These are phyloP conservation scores for Maccullochella peelii DNA, from an alignment of 2,113 vertebrate species.

Conservation along the genomic window DNA sequence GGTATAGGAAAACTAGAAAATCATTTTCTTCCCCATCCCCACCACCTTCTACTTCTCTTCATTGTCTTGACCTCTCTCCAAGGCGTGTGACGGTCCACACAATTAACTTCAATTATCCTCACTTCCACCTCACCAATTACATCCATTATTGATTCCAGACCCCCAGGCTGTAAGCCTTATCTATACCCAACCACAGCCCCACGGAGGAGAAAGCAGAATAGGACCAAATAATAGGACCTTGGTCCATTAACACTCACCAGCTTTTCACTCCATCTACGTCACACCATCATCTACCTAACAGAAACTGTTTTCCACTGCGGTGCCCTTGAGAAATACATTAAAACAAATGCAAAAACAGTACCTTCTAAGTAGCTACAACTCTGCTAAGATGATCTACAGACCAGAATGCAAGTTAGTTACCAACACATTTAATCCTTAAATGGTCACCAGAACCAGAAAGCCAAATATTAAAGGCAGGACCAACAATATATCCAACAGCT, in stretches of 20 bases:
- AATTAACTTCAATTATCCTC: constrained; percentile 84
- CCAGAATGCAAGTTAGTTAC: background rate
- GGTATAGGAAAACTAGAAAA: background rate
- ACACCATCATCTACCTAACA: constrained; percentile 20
- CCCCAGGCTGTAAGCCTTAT: constrained; percentile 71
- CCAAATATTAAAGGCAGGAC: background rate
- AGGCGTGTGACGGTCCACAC: constrained; percentile 62
- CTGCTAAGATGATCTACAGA: background rate
- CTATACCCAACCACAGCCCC: constrained; percentile 63
- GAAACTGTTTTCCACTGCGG: constrained; percentile 17
- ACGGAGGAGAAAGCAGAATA: constrained; percentile 52
- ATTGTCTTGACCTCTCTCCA: constrained; percentile 58
- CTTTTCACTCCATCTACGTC: constrained; percentile 43
- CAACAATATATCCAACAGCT: background rate
- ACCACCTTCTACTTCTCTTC: constrained; percentile 33
- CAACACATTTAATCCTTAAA: background rate
- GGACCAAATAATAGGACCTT: constrained; percentile 57
- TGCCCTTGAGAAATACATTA: constrained; percentile 49
- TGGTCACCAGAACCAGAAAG: background rate
- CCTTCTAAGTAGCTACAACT: background rate
- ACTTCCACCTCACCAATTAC: constrained; percentile 82
- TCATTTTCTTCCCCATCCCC: constrained; percentile 25
- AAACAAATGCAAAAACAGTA: constrained; percentile 3
- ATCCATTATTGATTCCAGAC: constrained; percentile 78
- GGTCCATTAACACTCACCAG: constrained; percentile 57